phyloP scores from a whole-genome alignment of 2,797 vertebrate species.

The Gymnopithys bicolor region DNA sequence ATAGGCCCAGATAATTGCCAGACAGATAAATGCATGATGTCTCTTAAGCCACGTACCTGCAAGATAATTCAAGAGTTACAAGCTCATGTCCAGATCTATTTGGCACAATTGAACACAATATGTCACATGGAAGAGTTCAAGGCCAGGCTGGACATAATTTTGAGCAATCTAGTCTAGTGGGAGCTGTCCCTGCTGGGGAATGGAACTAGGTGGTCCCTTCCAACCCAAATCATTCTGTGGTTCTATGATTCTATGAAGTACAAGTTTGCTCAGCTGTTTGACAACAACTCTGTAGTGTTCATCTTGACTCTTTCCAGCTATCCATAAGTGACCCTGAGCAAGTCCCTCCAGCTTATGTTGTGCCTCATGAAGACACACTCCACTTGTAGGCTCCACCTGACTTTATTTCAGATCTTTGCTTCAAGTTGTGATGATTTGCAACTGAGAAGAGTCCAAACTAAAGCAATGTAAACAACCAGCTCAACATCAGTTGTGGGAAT shows the following conservation, averaged over 20 bases:
- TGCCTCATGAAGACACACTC: neutral
- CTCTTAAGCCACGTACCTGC: constrained; percentile 94
- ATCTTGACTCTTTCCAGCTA: neutral
- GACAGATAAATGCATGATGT: constrained; percentile 85
- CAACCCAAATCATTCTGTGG: neutral
- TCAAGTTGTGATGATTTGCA: neutral
- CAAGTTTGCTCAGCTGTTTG: neutral
- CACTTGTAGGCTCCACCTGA: neutral
- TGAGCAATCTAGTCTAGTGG: neutral
- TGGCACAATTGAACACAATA: rapidly evolving
- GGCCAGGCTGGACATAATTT: neutral
- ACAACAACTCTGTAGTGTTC: neutral
- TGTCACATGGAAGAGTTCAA: rapidly evolving
- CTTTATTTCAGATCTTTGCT: neutral
- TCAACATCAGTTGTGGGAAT: neutral
- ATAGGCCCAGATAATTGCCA: constrained; percentile 89
- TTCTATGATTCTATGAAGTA: neutral
- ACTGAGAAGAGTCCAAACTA: neutral
- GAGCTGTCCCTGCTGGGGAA: neutral
- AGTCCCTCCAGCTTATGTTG: rapidly evolving
- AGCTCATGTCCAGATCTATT: neutral
- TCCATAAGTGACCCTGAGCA: neutral
- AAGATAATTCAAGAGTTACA: constrained; percentile 15
- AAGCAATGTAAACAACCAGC: neutral
- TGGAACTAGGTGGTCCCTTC: neutral